Percentiles rank a stretch among this genome's conserved stretches.
Evolutionary conservation across 2,888 invertebrate genomes (phyloP).

Genomic region (Epirrhoe tristata): DNA sequence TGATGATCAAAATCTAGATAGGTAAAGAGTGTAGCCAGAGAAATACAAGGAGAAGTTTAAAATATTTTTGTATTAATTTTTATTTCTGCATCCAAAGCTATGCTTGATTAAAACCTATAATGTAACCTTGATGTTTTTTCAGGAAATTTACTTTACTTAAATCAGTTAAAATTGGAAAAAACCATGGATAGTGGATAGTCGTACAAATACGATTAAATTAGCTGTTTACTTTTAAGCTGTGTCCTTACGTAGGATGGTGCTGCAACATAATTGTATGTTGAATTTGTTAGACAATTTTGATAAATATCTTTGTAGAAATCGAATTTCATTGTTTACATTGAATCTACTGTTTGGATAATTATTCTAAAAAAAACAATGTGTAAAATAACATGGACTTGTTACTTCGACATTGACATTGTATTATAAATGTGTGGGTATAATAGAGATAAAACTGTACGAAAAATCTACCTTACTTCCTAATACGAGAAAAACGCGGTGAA

Average conservation of each 20-base stretch:
- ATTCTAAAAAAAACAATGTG: too few relatives aligned
- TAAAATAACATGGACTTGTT: too few relatives aligned
- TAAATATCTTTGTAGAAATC: conserved; percentile 36
- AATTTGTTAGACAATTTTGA: conserved; percentile 46
- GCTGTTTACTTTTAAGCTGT: conserved; percentile 22
- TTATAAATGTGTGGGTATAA: too few relatives aligned
- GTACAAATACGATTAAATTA: not conserved
- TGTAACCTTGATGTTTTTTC: too few relatives aligned
- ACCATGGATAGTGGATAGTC: not conserved
- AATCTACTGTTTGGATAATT: not conserved
- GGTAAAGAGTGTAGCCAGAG: too few relatives aligned
- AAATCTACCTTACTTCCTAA: not conserved
- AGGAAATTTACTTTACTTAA: not conserved
- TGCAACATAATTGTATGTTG: conserved; percentile 43
- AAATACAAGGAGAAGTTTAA: too few relatives aligned
- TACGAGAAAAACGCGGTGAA: conserved; percentile 10
- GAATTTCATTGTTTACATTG: conserved; percentile 6
- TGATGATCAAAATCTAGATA: too few relatives aligned
- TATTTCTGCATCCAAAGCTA: too few relatives aligned
- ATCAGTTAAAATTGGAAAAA: not conserved
- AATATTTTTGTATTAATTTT: too few relatives aligned
- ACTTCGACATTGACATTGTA: too few relatives aligned
- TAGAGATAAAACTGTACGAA: not conserved
- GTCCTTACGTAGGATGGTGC: conserved; percentile 40
- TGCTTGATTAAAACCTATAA: too few relatives aligned